phyloP scores from a whole-genome alignment of 2,113 vertebrate species.

The Entosphenus tridentatus region DNA sequence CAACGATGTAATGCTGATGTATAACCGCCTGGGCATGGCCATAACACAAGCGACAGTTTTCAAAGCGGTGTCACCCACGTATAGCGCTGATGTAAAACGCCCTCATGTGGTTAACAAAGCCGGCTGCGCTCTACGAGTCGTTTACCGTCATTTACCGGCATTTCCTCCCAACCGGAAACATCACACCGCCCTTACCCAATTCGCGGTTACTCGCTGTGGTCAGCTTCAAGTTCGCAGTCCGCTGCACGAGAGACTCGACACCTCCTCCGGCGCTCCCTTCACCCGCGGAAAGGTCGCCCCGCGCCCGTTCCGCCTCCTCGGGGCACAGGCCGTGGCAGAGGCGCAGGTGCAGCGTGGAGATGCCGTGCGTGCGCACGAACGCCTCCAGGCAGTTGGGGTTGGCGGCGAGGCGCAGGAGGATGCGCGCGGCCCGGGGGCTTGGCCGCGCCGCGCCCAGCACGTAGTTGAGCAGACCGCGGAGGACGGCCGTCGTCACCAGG shows the following conservation, averaged over 20 bases:
- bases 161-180: background rate
- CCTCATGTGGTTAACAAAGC: too few species aligned
- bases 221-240: background rate
- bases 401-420: constrained; percentile 43
- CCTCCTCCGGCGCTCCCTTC: background rate
- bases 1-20: too few species aligned
- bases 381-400: constrained; percentile 56
- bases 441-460: constrained; percentile 37
- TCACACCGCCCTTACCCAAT: too few species aligned
- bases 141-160: too few species aligned
- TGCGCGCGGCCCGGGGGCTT: constrained; percentile 34
- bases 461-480: constrained; percentile 38
- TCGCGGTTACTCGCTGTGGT: background rate
- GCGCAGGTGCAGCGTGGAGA: constrained; percentile 28
- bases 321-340: constrained; percentile 23
- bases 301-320: background rate
- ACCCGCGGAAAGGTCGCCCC: too few species aligned
- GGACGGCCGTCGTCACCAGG: constrained; percentile 23
- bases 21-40: too few species aligned
- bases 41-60: too few species aligned
- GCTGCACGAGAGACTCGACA: constrained; percentile 9
- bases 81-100: too few species aligned
- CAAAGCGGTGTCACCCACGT: too few species aligned
- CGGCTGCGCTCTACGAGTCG: too few species aligned
- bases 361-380: constrained; percentile 36